phyloP scores from a whole-genome alignment of 2,888 invertebrate species.

The Asteroscopus sphinx region DNA sequence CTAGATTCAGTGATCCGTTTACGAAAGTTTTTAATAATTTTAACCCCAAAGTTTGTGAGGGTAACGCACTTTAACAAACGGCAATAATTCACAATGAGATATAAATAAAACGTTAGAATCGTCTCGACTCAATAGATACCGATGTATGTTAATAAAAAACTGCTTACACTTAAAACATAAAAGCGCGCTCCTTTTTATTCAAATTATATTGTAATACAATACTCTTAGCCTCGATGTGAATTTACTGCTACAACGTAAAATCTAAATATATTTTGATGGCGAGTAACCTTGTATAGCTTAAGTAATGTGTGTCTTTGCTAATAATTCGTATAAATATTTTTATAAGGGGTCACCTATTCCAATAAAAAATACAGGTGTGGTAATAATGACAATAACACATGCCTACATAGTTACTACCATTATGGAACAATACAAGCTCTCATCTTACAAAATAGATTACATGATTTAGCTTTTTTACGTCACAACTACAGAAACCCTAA shows the following conservation, averaged over 20 bases:
- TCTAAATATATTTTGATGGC: constrained; percentile 16
- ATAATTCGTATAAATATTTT: constrained; percentile 9
- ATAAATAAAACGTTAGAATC: constrained; percentile 23
- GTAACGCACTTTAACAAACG: constrained; percentile 13
- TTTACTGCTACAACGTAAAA: constrained; percentile 12
- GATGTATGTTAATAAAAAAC: constrained; percentile 21
- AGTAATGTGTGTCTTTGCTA: constrained; percentile 4
- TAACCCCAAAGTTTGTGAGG: not conserved
- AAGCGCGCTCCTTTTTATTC: constrained; percentile 38
- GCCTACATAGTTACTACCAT: no score
- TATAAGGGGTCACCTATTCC: not conserved
- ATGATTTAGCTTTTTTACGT: no score
- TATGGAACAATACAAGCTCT: no score
- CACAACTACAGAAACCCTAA: no score
- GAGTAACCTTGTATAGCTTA: constrained; percentile 15
- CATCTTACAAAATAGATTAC: no score
- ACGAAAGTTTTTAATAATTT: not conserved
- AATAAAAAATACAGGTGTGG: constrained; percentile 15
- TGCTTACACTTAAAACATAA: constrained; percentile 21
- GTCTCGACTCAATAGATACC: constrained; percentile 14
- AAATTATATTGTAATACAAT: constrained; percentile 47
- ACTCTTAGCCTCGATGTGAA: constrained; percentile 36
- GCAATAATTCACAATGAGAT: constrained; percentile 25
- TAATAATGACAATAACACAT: not conserved
- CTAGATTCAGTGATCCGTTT: constrained; percentile 6